Conservation (phyloP, 2,888 invertebrate species). For the Halictus ligatus region DNA sequence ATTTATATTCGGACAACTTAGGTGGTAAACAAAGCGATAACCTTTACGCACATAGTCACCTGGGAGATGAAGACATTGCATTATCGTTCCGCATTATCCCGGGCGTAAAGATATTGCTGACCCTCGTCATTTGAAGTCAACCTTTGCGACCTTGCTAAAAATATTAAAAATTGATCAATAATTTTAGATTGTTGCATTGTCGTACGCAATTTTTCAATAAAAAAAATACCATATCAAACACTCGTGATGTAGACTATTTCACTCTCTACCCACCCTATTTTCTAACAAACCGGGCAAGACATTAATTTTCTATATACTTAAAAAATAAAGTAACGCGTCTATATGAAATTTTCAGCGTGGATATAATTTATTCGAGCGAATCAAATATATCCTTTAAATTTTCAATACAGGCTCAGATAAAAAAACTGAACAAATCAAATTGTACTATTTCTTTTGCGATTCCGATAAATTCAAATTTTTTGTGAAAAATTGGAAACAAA, state of each 20-base stretch:
- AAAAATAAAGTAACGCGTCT: not conserved
- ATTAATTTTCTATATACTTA: not conserved
- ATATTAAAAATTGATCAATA: conserved; percentile 4
- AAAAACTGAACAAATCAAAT: too few relatives aligned
- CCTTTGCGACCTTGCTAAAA: conserved; percentile 9
- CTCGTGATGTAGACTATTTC: not conserved
- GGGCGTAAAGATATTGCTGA: conserved; percentile 48
- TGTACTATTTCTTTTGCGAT: too few relatives aligned
- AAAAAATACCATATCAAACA: not conserved
- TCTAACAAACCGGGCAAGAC: not conserved
- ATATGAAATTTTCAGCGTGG: too few relatives aligned
- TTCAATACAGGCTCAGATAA: too few relatives aligned
- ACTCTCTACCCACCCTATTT: not conserved
- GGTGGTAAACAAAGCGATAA: conserved; percentile 62
- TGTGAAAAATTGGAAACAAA: too few relatives aligned
- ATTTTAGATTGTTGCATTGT: conserved; percentile 14
- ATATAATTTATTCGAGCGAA: too few relatives aligned
- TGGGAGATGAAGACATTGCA: conserved; percentile 50
- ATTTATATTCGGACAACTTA: conserved; percentile 32
- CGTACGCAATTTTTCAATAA: conserved; percentile 4
- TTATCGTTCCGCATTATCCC: conserved; percentile 53
- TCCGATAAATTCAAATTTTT: too few relatives aligned
- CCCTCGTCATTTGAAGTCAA: conserved; percentile 38
- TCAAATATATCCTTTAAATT: too few relatives aligned
- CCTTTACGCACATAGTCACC: conserved; percentile 63